phyloP scores from a whole-genome alignment of 2,113 vertebrate species.

The Pelecanus crispus region DNA sequence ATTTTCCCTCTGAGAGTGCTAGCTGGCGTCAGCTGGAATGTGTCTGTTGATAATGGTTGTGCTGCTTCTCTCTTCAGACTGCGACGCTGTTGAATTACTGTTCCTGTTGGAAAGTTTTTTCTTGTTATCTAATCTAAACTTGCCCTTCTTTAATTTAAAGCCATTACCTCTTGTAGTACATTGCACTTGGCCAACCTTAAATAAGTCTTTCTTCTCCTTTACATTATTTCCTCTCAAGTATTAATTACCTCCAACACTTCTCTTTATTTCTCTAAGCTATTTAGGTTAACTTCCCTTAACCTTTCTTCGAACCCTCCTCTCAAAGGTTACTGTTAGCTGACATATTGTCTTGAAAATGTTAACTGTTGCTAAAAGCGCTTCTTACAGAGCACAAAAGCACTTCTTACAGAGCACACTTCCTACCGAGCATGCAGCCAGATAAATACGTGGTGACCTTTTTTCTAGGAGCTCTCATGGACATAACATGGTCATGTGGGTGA shows the following conservation, averaged over 20 bases:
- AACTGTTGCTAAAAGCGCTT: conserved; percentile 51
- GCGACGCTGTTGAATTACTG: neutral
- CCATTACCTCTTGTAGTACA: conserved; percentile 32
- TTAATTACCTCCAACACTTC: conserved; percentile 49
- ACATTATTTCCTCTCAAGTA: conserved; percentile 30
- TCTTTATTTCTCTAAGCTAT: conserved; percentile 48
- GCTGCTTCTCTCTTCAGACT: neutral
- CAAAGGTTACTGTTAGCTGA: conserved; percentile 52
- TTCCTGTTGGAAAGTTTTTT: conserved; percentile 26
- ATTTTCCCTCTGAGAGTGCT: conserved; percentile 25
- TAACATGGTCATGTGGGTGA: neutral
- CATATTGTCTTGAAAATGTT: conserved; percentile 64
- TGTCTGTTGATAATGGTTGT: neutral
- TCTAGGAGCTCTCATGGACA: neutral
- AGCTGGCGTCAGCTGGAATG: neutral
- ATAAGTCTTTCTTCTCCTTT: conserved; percentile 36
- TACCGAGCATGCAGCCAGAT: neutral
- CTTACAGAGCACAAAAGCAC: neutral
- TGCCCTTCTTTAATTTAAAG: conserved; percentile 54
- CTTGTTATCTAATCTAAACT: conserved; percentile 40
- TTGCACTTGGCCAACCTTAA: conserved; percentile 31
- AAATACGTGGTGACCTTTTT: conserved; percentile 24
- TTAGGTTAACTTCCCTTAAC: conserved; percentile 56
- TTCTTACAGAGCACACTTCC: conserved; percentile 13
- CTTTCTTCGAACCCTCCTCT: conserved; percentile 45